phyloP scores from a whole-genome alignment of 1,140 invertebrate genomes.

The Drosophila bipectinata region DNA sequence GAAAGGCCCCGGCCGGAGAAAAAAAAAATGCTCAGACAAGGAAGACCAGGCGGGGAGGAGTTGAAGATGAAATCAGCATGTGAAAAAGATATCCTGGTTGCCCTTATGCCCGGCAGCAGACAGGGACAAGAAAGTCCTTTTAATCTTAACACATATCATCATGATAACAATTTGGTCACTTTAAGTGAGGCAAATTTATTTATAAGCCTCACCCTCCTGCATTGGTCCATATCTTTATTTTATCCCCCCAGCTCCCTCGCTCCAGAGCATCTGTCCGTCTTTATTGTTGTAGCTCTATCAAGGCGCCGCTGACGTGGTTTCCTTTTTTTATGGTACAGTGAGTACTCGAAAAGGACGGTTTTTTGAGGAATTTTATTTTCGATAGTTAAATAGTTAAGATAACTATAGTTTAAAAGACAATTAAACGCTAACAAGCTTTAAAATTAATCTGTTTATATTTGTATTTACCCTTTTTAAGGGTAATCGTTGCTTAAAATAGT shows the following conservation, averaged over 20 bases:
- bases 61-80: conserved; percentile 77
- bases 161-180: conserved; percentile 84
- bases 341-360: not conserved
- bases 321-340: conserved; percentile 35
- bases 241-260: not conserved
- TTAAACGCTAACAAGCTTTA: too few relatives aligned
- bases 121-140: conserved; percentile 83
- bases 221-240: not conserved
- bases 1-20: not conserved
- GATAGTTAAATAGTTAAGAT: not conserved
- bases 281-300: conserved; percentile 50
- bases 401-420: too few relatives aligned
- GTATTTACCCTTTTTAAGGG: too few relatives aligned
- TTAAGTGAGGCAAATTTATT: conserved; percentile 84
- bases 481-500: too few relatives aligned
- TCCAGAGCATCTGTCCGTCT: conserved; percentile 22
- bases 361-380: not conserved
- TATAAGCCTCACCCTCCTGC: conserved; percentile 63
- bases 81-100: conserved; percentile 59
- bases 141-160: conserved; percentile 84
- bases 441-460: too few relatives aligned
- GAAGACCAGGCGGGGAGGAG: not conserved
- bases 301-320: conserved; percentile 24
- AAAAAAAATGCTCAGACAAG: not conserved
- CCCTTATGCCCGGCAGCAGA: conserved; percentile 40